Conservation (phyloP, 2,113 vertebrate genomes). For the Zosterops pallidus region DNA sequence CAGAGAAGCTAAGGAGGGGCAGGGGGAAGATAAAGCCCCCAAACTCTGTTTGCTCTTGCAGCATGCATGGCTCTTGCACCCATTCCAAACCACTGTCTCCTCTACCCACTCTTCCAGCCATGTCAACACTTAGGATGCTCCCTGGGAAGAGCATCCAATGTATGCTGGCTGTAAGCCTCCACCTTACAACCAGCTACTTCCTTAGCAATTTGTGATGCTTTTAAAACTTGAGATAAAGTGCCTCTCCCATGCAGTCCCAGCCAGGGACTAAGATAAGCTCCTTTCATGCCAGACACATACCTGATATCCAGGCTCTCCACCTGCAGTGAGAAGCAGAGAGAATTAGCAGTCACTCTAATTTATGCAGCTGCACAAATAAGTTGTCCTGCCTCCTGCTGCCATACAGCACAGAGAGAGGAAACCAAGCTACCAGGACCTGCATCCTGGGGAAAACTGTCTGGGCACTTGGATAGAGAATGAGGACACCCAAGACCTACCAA, state of each 20-base stretch:
- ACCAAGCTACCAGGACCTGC: background rate
- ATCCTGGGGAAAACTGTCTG: background rate
- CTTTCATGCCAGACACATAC: constrained; percentile 49
- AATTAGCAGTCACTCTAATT: constrained; percentile 46
- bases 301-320: constrained; percentile 64
- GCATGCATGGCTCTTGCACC: accelerated
- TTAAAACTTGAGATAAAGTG: background rate
- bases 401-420: background rate
- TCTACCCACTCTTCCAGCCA: background rate
- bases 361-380: background rate
- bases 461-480: background rate
- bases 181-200: background rate
- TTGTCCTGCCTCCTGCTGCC: background rate
- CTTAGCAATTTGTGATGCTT: background rate
- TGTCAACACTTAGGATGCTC: accelerated
- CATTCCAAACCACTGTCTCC: background rate
- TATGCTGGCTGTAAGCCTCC: background rate
- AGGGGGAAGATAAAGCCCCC: background rate
- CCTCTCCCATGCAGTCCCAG: background rate
- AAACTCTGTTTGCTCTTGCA: background rate
- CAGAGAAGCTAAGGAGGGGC: background rate
- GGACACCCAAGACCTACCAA: background rate
- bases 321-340: constrained; percentile 61
- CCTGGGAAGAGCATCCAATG: background rate
- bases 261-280: constrained; percentile 32